Evolutionary conservation across 92 coral and sea anemone species (phyloP).

Genomic region (Porites evermanni): DNA sequence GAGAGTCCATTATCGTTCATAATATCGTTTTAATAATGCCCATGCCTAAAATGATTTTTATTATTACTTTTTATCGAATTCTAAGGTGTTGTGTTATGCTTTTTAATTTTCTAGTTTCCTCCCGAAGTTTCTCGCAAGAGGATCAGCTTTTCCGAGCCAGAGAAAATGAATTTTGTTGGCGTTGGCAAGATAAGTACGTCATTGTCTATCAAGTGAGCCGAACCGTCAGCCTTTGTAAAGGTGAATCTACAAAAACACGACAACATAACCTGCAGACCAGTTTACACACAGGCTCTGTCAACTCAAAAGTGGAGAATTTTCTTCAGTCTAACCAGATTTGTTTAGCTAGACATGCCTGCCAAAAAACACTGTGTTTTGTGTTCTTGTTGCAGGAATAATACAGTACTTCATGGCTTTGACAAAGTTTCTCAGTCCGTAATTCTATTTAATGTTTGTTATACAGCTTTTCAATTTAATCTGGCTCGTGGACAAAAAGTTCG

Average conservation of each 20-base stretch:
- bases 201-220: conserved; percentile 47
- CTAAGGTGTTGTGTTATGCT: background rate
- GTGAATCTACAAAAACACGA: background rate
- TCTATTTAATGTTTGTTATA: background rate
- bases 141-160: conserved; percentile 96
- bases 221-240: background rate
- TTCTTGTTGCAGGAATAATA: background rate
- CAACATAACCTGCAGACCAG: background rate
- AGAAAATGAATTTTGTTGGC: conserved; percentile 89
- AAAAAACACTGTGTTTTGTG: background rate
- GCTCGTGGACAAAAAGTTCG: background rate
- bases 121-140: conserved; percentile 79
- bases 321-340: background rate
- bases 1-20: no score
- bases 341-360: background rate
- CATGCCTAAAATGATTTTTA: no score
- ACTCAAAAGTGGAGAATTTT: background rate
- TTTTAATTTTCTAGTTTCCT: conserved; percentile 63
- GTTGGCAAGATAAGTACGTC: conserved; percentile 46
- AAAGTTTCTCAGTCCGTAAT: background rate
- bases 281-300: background rate
- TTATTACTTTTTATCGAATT: background rate
- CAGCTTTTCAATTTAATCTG: background rate
- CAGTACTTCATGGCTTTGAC: background rate
- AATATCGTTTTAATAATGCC: no score